These are phyloP conservation scores for Arctia plantaginis DNA, from an alignment of 2,888 invertebrate species.

Conservation along the genomic window DNA sequence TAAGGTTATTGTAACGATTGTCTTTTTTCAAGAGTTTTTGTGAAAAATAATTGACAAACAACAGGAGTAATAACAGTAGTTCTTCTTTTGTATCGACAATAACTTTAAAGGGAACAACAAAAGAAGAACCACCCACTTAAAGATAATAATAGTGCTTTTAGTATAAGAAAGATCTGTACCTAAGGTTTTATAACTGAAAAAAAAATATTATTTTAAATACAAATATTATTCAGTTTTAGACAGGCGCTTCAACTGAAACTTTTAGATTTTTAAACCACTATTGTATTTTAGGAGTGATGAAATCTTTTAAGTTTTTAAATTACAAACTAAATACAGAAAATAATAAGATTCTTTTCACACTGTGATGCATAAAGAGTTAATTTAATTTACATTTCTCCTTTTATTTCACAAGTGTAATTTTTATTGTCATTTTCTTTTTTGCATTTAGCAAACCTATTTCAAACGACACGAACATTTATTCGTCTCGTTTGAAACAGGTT, in stretches of 20 bases:
- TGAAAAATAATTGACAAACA: too few species aligned
- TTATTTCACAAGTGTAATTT: neutral
- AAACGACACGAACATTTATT: too few species aligned
- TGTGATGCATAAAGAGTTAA: neutral
- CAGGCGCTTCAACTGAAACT: neutral
- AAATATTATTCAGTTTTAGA: neutral
- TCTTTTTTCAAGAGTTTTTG: too few species aligned
- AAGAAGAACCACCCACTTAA: too few species aligned
- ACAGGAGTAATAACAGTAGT: too few species aligned
- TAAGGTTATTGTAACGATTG: too few species aligned
- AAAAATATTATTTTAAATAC: too few species aligned
- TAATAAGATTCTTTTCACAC: neutral
- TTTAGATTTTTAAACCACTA: neutral
- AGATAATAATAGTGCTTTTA: neutral
- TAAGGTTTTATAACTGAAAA: neutral
- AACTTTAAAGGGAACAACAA: too few species aligned
- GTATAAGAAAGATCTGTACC: neutral
- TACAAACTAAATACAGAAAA: neutral
- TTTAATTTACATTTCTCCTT: neutral
- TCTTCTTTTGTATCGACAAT: too few species aligned
- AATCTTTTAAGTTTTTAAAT: neutral
- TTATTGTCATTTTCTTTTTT: neutral
- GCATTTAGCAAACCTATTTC: too few species aligned
- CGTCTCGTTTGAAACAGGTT: neutral
- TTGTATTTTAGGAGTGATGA: neutral